phyloP scores from a whole-genome alignment of 2,113 vertebrate genomes.

The Protobothrops mucrosquamatus region DNA sequence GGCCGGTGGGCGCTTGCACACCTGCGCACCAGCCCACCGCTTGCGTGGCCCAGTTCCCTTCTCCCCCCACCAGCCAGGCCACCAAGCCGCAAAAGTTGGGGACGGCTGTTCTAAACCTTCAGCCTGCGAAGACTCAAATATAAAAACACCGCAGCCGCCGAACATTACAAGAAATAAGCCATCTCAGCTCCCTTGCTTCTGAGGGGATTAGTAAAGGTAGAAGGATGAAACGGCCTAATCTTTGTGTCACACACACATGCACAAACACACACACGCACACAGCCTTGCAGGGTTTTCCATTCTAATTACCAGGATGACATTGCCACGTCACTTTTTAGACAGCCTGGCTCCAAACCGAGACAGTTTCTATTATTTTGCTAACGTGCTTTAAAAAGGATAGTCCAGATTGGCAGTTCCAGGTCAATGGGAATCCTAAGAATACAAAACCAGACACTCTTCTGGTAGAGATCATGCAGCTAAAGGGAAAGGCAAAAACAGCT shows the following conservation, averaged over 20 bases:
- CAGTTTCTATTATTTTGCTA: slow-evolving; percentile 3
- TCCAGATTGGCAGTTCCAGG: background rate
- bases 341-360: background rate
- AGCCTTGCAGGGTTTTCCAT: background rate
- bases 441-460: background rate
- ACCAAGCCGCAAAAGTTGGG: no score
- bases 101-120: background rate
- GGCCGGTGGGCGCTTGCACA: no score
- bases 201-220: background rate
- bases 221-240: background rate
- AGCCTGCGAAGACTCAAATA: background rate
- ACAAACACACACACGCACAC: no score
- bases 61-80: no score
- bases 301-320: background rate
- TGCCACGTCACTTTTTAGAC: background rate
- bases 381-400: background rate
- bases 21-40: no score
- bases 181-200: background rate
- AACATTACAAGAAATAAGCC: background rate
- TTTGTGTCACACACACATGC: no score
- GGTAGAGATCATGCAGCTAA: background rate
- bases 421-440: background rate
- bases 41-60: no score
- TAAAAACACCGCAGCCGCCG: background rate
- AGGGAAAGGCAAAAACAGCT: background rate